Conservation (phyloP, 2,888 invertebrate genomes). For the Drosophila paracracens region DNA sequence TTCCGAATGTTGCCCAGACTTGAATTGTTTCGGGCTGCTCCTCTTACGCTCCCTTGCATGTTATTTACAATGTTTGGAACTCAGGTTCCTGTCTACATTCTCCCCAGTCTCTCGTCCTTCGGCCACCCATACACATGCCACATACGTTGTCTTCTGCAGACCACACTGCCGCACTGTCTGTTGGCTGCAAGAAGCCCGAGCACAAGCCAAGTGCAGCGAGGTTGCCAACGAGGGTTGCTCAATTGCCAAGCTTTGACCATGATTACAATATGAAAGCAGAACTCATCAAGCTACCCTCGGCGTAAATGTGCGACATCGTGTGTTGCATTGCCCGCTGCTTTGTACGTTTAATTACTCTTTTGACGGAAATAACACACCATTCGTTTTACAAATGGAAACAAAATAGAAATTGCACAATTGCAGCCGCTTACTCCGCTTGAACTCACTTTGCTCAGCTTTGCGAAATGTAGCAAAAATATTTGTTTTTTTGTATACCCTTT, state of each 20-base stretch:
- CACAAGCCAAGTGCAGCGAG: slow-evolving; percentile 31
- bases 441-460: slow-evolving; percentile 7
- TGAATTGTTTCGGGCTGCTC: neutral
- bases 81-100: slow-evolving; percentile 54
- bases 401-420: slow-evolving; percentile 57
- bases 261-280: neutral
- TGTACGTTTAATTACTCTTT: slow-evolving; percentile 79
- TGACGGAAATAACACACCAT: slow-evolving; percentile 79
- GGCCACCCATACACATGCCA: slow-evolving; percentile 10
- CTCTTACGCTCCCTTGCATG: slow-evolving; percentile 37
- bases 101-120: slow-evolving; percentile 5
- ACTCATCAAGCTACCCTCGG: slow-evolving; percentile 31
- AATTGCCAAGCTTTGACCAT: slow-evolving; percentile 2
- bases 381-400: slow-evolving; percentile 60
- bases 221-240: slow-evolving; percentile 25
- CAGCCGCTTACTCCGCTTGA: slow-evolving; percentile 19
- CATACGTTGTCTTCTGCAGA: slow-evolving; percentile 38
- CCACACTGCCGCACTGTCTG: slow-evolving; percentile 53
- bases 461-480: slow-evolving; percentile 36
- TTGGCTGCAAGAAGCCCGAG: slow-evolving; percentile 49
- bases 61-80: slow-evolving; percentile 75
- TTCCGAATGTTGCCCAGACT: slow-evolving; percentile 12
- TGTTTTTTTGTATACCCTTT: slow-evolving; percentile 4
- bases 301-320: slow-evolving; percentile 38
- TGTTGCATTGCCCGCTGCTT: slow-evolving; percentile 69